Base-by-base conservation (phyloP, 2,888 invertebrate genomes). In the Acleris literana region DNA sequence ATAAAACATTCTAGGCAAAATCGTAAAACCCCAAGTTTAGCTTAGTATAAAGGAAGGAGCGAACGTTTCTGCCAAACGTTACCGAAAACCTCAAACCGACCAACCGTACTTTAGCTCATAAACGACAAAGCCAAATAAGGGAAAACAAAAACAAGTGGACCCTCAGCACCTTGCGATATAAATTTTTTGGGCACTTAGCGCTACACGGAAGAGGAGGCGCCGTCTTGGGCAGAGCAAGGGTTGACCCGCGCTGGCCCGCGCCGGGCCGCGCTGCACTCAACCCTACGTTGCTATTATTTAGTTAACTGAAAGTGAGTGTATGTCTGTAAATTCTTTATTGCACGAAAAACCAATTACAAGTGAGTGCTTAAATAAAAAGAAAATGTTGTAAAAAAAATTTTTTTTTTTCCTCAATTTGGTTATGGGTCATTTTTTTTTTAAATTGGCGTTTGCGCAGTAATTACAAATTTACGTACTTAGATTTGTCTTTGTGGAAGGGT, bases 131-230 rank as follows among this genome's bases (percentile, higher is more conserved):
- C 62, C 63, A 46, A 59, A 63, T 46, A 57, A 46, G 56, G 57
- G 58, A 61, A 65, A 60, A 51, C 65, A 60, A 65, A 65, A 65
- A 65, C 65, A 65, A 61, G 65, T 61, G 62, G 51, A 9, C n/a
- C 5, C 59, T 33, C 74, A 82, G 77, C 84, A 86, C 87, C 87
- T 87, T 81, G 69, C 77, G 74, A 76, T 83, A 88, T 85, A 87
- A 75, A 86, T 90, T 91, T 92, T 91, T 91, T 91, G 88, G 83
- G 76, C 82, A 79, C 85, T 86, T 83, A 85, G 82, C 86, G 69
- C 76, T 80, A 92, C 92, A 92, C 85, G 90, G 85, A 92, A 92
- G 78, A 88, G 92, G 92, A 90, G 91, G 91, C 77, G 78, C 88
- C 85, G 80, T 86, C 88, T 88, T 87, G 77, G 78, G 73, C 77